phyloP scores from a whole-genome alignment of 1,140 invertebrate species.

The Copidosoma floridanum region DNA sequence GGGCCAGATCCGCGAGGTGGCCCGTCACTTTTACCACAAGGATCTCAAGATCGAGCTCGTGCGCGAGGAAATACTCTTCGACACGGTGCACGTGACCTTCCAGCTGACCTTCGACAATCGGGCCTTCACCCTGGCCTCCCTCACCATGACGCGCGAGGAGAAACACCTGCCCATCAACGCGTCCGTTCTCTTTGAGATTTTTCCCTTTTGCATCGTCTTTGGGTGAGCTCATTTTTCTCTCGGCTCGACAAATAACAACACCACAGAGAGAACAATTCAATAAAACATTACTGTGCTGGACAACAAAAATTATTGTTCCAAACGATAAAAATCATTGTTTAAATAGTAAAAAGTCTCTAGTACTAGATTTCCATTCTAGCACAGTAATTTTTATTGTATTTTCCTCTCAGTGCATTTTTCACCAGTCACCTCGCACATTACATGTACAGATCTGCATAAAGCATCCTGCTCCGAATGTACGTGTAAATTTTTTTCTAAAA shows the following conservation, averaged over 20 bases:
- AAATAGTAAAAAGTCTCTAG: neutral
- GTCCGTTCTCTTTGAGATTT: conserved; percentile 91
- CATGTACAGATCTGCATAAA: too few species aligned
- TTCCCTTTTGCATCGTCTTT: conserved; percentile 96
- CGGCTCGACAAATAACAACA: neutral
- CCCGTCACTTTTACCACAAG: conserved; percentile 88
- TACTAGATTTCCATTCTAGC: too few species aligned
- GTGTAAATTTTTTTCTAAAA: too few species aligned
- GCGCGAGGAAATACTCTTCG: conserved; percentile 79
- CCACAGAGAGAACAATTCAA: too few species aligned
- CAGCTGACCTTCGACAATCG: conserved; percentile 92
- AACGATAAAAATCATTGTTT: too few species aligned
- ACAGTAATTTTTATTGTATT: too few species aligned
- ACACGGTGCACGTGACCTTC: conserved; percentile 92
- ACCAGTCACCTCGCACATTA: too few species aligned
- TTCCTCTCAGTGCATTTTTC: too few species aligned
- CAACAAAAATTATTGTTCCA: conserved; percentile 18
- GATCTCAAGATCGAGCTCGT: conserved; percentile 89
- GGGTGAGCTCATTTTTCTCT: conserved; percentile 61
- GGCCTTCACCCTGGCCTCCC: conserved; percentile 76
- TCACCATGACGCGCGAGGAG: conserved; percentile 81
- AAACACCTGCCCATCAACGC: conserved; percentile 84
- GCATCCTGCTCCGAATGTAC: too few species aligned
- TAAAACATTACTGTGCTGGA: too few species aligned
- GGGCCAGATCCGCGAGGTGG: conserved; percentile 92